Conservation (phyloP, 2,888 invertebrate genomes). For the Isoperla grammatica region DNA sequence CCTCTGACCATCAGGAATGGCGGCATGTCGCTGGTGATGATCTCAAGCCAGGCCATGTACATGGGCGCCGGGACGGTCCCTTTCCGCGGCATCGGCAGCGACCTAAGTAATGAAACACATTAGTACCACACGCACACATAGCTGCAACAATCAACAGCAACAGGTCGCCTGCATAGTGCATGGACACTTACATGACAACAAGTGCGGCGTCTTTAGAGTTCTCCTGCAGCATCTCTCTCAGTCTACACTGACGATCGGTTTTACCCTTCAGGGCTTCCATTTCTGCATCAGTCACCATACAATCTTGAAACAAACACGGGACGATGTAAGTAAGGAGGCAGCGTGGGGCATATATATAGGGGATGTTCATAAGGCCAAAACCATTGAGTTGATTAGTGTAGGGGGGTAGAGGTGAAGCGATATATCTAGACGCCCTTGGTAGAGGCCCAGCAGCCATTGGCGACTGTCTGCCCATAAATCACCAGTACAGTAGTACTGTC, state of each 20-base stretch:
- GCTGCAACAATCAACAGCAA: no score
- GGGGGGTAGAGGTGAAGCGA: background rate
- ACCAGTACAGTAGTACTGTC: no score
- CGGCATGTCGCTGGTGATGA: conserved; percentile 81
- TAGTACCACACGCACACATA: no score
- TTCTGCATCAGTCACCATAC: conserved; percentile 66
- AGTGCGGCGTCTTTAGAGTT: conserved; percentile 84
- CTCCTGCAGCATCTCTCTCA: conserved; percentile 81
- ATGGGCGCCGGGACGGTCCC: conserved; percentile 84
- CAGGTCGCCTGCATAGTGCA: no score
- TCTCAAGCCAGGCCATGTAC: conserved; percentile 96
- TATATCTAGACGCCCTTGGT: no score
- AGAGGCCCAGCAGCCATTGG: no score
- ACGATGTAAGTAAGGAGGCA: no score
- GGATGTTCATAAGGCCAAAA: no score
- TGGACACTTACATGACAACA: conserved; percentile 92
- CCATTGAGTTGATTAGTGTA: background rate
- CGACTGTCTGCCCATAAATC: no score
- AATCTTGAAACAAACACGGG: conserved; percentile 46
- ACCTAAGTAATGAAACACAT: conserved; percentile 21
- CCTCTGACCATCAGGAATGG: conserved; percentile 82
- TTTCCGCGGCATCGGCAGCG: conserved; percentile 30
- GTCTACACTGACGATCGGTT: conserved; percentile 83
- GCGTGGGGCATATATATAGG: no score
- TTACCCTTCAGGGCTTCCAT: conserved; percentile 71